Evolutionary conservation across 2,888 invertebrate species (phyloP).

Genomic region (Druceiella hillmani): DNA sequence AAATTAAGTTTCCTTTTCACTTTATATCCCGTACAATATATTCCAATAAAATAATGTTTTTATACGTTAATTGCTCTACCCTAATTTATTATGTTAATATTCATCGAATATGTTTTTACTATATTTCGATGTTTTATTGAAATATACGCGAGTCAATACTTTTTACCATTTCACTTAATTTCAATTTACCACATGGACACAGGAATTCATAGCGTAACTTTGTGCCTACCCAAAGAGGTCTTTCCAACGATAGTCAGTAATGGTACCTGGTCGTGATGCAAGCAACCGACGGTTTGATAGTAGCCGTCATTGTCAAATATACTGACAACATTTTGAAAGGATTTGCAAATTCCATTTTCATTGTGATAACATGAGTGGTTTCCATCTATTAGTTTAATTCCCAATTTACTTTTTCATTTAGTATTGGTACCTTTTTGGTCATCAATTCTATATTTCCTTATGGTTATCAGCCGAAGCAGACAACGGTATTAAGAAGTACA

Average conservation of each 20-base stretch:
- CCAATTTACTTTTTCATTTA: constrained; percentile 79
- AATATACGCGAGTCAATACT: too few relatives aligned
- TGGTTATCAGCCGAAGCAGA: constrained; percentile 64
- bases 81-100: too few relatives aligned
- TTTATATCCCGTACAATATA: too few relatives aligned
- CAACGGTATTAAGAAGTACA: not conserved
- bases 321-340: constrained; percentile 99
- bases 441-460: constrained; percentile 95
- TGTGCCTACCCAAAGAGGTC: too few relatives aligned
- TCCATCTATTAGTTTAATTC: constrained; percentile 93
- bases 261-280: constrained; percentile 86
- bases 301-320: constrained; percentile 98
- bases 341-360: constrained; percentile 96
- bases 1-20: too few relatives aligned
- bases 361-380: constrained; percentile 89
- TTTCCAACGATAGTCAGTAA: constrained; percentile 78
- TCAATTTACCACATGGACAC: too few relatives aligned
- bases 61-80: too few relatives aligned
- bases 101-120: too few relatives aligned
- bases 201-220: too few relatives aligned
- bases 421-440: constrained; percentile 79
- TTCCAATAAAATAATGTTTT: too few relatives aligned
- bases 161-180: too few relatives aligned
- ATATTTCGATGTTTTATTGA: too few relatives aligned
- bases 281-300: constrained; percentile 92